Conservation (phyloP, 2,888 invertebrate genomes). For the Elysia crispata region DNA sequence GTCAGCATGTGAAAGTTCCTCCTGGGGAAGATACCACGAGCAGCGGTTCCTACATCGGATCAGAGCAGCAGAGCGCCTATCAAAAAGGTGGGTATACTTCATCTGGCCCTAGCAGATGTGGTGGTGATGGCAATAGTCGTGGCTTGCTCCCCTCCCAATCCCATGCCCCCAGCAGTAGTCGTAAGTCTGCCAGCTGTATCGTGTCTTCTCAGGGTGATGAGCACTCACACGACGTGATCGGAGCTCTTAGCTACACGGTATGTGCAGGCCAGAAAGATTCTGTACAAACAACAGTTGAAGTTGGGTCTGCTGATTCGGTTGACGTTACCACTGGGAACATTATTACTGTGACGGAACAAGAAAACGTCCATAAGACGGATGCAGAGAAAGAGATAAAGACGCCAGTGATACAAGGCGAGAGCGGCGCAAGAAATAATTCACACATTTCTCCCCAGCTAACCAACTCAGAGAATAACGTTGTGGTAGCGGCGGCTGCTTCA, state of each 20-base stretch:
- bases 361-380: no score
- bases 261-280: no score
- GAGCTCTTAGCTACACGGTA: no score
- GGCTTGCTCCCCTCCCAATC: slow-evolving; percentile 39
- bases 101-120: not conserved
- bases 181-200: slow-evolving; percentile 16
- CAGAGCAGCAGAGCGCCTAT: no score
- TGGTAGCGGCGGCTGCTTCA: slow-evolving; percentile 31
- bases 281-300: no score
- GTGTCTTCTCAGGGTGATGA: not conserved
- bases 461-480: slow-evolving; percentile 20
- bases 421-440: no score
- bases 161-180: slow-evolving; percentile 12
- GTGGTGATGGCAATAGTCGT: slow-evolving; percentile 20
- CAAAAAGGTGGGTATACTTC: slow-evolving; percentile 14
- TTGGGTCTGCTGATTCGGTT: no score
- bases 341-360: no score
- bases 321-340: no score
- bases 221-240: no score
- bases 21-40: slow-evolving; percentile 5
- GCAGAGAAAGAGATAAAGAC: no score
- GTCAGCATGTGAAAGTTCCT: not conserved
- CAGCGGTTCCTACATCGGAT: not conserved
- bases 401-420: no score
- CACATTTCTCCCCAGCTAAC: not conserved